phyloP scores from a whole-genome alignment of 2,113 vertebrate species.

The Zosterops pallidus region DNA sequence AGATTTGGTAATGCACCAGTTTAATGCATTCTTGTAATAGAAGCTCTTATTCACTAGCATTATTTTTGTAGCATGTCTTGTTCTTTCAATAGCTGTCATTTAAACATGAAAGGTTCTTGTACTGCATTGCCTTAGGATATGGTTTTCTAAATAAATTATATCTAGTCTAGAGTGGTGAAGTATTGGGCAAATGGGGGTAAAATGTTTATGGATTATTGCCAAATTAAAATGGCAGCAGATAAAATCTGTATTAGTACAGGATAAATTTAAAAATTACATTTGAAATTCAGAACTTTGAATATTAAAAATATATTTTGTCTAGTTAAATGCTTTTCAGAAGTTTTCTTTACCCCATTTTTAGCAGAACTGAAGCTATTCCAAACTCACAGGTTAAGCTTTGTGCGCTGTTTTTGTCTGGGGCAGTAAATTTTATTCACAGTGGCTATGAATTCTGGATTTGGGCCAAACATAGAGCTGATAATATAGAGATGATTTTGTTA shows the following conservation, averaged over 20 bases:
- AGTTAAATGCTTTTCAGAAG: background rate
- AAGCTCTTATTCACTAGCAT: constrained; percentile 22
- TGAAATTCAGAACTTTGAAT: background rate
- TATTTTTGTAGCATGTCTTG: constrained; percentile 56
- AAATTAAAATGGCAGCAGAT: constrained; percentile 21
- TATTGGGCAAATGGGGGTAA: background rate
- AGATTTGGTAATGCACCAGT: constrained; percentile 41
- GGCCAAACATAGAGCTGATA: background rate
- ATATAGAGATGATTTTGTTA: background rate
- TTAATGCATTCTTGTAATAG: constrained; percentile 51
- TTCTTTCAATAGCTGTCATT: constrained; percentile 63
- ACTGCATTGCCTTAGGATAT: constrained; percentile 51
- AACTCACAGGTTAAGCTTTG: background rate
- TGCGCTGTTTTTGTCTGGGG: background rate
- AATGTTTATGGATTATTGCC: background rate
- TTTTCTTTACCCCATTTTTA: background rate
- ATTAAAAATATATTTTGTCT: background rate
- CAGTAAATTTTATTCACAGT: background rate
- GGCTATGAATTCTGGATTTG: background rate
- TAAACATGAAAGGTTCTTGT: constrained; percentile 61
- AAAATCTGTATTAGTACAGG: background rate
- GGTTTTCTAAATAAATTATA: constrained; percentile 69
- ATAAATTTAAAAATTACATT: background rate
- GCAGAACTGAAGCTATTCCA: background rate
- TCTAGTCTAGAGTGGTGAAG: constrained; percentile 14